Conservation (phyloP, 2,888 invertebrate genomes). For the Trisateles emortualis region DNA sequence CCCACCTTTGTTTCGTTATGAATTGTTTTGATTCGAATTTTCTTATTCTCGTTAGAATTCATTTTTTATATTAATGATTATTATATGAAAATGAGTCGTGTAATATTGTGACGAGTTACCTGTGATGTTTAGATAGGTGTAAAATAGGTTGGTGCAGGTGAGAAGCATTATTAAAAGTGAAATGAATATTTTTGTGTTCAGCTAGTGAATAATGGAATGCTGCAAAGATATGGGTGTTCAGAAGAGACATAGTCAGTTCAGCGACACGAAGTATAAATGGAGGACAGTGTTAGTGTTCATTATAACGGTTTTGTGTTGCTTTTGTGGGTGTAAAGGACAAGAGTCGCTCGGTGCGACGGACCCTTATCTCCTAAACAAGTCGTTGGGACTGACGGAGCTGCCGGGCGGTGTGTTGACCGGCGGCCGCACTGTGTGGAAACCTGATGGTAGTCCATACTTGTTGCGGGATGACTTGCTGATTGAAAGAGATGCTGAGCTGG, state of each 20-base stretch:
- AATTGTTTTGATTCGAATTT: slow-evolving; percentile 61
- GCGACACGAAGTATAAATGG: slow-evolving; percentile 86
- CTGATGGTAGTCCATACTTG: slow-evolving; percentile 91
- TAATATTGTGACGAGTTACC: slow-evolving; percentile 53
- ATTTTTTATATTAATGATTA: slow-evolving; percentile 43
- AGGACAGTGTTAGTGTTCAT: slow-evolving; percentile 74
- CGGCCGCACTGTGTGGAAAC: slow-evolving; percentile 84
- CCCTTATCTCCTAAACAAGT: slow-evolving; percentile 78
- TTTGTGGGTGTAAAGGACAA: slow-evolving; percentile 72
- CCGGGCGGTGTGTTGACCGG: slow-evolving; percentile 88
- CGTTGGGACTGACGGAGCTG: slow-evolving; percentile 85
- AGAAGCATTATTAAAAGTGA: slow-evolving; percentile 70
- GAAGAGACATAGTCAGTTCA: slow-evolving; percentile 84
- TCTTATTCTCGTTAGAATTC: slow-evolving; percentile 34
- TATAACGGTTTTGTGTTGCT: slow-evolving; percentile 55
- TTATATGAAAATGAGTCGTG: slow-evolving; percentile 51
- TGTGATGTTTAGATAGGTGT: slow-evolving; percentile 67
- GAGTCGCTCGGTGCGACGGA: slow-evolving; percentile 68
- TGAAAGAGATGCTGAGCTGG: slow-evolving; percentile 92
- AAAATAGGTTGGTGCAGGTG: slow-evolving; percentile 62
- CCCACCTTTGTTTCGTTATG: slow-evolving; percentile 82
- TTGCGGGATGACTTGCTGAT: slow-evolving; percentile 93
- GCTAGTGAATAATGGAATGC: slow-evolving; percentile 74
- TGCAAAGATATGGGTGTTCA: slow-evolving; percentile 80
- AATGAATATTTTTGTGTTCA: slow-evolving; percentile 75